These are phyloP conservation scores for Incurvaria masculella DNA, from an alignment of 2,888 invertebrate species.

Conservation along the genomic window DNA sequence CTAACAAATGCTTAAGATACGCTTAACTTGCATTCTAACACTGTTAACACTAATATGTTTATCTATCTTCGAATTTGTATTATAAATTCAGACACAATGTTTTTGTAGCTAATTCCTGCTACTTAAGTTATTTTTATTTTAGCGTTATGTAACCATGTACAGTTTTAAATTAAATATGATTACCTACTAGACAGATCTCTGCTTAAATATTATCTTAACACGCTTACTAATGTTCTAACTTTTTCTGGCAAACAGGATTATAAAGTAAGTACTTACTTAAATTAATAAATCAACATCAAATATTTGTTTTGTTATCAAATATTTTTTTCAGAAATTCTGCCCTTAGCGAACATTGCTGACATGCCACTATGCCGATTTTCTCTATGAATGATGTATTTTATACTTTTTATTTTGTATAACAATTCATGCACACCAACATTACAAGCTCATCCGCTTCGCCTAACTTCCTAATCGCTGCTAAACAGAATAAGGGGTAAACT, in stretches of 20 bases:
- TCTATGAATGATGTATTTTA: no score
- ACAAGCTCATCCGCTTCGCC: conserved; percentile 55
- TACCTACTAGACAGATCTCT: conserved; percentile 17
- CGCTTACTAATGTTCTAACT: no score
- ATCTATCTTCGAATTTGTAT: background rate
- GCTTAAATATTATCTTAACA: conserved; percentile 13
- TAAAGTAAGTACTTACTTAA: no score
- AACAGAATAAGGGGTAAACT: conserved; percentile 2
- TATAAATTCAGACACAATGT: background rate
- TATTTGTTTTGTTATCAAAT: no score
- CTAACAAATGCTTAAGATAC: conserved; percentile 17
- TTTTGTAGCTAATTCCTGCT: conserved; percentile 10
- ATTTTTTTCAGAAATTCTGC: no score
- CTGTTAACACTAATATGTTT: background rate
- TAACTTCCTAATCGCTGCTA: conserved; percentile 39
- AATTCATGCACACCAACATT: no score
- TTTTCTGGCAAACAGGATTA: no score
- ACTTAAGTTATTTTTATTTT: conserved; percentile 6
- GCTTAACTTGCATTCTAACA: background rate
- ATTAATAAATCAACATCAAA: no score
- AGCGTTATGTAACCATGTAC: conserved; percentile 2
- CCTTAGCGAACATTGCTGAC: no score
- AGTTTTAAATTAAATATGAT: conserved; percentile 10
- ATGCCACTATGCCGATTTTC: no score
- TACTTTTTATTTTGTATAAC: no score